Evolutionary conservation across 2,888 invertebrate species (phyloP).

Genomic region (Noctua janthe): DNA sequence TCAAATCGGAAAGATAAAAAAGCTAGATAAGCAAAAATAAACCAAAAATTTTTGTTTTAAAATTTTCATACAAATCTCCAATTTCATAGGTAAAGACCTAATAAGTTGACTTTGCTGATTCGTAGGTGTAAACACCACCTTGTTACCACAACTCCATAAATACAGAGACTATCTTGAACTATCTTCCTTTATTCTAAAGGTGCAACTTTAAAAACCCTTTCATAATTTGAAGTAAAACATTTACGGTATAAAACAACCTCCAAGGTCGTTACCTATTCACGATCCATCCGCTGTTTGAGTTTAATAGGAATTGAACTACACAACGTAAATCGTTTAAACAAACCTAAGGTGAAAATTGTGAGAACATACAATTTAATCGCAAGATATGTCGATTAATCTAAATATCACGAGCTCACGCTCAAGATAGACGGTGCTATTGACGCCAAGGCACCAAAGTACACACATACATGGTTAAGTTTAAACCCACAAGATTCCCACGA

Average conservation of each 20-base stretch:
- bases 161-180: neutral
- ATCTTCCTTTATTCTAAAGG: neutral
- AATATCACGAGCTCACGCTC: constrained; percentile 41
- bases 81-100: no score
- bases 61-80: no score
- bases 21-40: no score
- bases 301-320: neutral
- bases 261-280: neutral
- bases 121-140: neutral
- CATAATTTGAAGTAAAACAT: neutral
- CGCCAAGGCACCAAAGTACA: constrained; percentile 35
- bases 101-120: neutral
- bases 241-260: neutral
- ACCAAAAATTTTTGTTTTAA: no score
- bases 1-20: no score
- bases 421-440: constrained; percentile 19
- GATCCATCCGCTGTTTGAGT: neutral
- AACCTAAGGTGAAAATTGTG: neutral
- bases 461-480: constrained; percentile 13
- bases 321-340: neutral
- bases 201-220: neutral
- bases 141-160: neutral
- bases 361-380: constrained; percentile 12
- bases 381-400: constrained; percentile 28
- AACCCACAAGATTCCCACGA: constrained; percentile 49